Evolutionary conservation across 2,113 vertebrate genomes (phyloP), one percentile per base, ranked within the genome.

Genomic region (Vulpes vulpes): DNA sequence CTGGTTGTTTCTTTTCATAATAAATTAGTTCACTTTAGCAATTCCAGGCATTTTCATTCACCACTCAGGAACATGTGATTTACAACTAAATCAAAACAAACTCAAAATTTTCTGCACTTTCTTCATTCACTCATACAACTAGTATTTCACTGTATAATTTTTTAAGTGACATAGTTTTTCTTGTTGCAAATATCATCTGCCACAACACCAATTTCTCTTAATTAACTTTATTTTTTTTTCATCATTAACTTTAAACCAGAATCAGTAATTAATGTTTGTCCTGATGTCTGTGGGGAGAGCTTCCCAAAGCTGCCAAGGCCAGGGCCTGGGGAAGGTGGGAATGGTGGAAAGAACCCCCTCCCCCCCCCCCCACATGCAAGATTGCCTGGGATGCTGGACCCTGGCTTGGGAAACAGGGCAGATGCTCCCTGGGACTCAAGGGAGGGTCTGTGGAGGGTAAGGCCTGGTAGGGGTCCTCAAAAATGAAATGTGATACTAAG

Each of bases 11-110:
- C 87, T 60, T 74, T 51, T 79, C 81, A 57, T 71, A 84, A 25
- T 60, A 49, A 84, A 57, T n/a, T 27, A 64, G 11, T 83, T 94
- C 55, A 79, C 55, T 73, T 97, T 38, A 84, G 51, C 62, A 27
- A 49, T 23, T n/a, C 55, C 14, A 5, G 1, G 22, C 0, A 0
- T 82, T 84, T 73, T 30, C 49, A 64, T 73, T 88, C 69, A 64
- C 19, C 49, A 60, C 55, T 60, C 55, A 79, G 55, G 23, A 35
- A 85, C 22, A 69, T 53, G 49, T 53, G 91, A 93, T 71, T 67
- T 85, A 59, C 51, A 82, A 78, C 20, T 20, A 51, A 89, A 91
- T 74, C 57, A 92, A 91, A 96, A 57, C 55, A 65, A 43, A 17
- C 73, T 49, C 16, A 51, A 23, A 49, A 27, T 51, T 30, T 76